These are phyloP conservation scores for Hydropsyche tenuis DNA, from an alignment of 1,140 invertebrate genomes.

Conservation along the genomic window DNA sequence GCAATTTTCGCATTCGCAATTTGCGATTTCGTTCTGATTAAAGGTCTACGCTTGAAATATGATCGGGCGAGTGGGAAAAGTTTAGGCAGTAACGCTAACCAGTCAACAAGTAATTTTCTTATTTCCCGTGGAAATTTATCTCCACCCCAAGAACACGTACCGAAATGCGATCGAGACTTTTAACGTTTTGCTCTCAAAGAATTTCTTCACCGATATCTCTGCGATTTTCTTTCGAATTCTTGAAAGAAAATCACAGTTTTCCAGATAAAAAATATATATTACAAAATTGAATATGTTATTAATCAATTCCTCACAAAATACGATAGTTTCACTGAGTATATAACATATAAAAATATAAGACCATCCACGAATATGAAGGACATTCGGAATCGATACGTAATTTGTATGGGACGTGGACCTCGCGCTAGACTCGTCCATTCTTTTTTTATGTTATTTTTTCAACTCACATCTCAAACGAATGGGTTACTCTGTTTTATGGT, in stretches of 20 bases:
- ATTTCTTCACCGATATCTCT: neutral
- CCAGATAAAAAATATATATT: too few relatives aligned
- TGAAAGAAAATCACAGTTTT: too few relatives aligned
- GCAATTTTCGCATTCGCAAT: too few relatives aligned
- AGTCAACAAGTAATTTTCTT: constrained; percentile 27
- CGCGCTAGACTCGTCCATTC: constrained; percentile 6
- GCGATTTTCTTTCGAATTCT: too few relatives aligned
- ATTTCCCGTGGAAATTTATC: constrained; percentile 10
- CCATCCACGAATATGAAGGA: neutral
- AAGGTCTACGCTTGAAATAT: neutral
- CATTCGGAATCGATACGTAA: constrained; percentile 38
- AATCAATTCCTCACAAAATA: too few relatives aligned
- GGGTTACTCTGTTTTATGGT: constrained; percentile 43
- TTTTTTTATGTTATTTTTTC: constrained; percentile 18
- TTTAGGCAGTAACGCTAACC: neutral
- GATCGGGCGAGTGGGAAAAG: neutral
- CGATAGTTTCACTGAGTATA: too few relatives aligned
- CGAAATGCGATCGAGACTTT: neutral
- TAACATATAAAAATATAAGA: too few relatives aligned
- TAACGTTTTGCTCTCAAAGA: constrained; percentile 2
- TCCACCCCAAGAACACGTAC: neutral
- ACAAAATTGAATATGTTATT: too few relatives aligned
- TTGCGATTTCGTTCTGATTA: constrained; percentile 8
- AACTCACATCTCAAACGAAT: constrained; percentile 12
- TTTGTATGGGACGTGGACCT: constrained; percentile 41